Evolutionary conservation across 2,113 vertebrate genomes (phyloP).

Genomic region (Strigops habroptila): DNA sequence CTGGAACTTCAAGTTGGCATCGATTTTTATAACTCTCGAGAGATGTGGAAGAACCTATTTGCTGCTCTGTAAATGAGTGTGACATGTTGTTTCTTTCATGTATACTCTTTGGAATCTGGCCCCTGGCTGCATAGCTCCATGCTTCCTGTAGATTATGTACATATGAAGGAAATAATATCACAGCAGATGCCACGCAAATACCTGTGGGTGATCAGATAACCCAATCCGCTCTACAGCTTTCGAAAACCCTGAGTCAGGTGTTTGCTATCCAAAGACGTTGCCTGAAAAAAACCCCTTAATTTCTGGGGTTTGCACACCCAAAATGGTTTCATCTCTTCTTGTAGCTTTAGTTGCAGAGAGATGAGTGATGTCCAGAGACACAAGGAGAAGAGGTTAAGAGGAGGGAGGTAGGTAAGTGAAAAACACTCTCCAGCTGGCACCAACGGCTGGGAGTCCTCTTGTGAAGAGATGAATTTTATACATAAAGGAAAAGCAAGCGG

Average conservation of each 20-base stretch:
- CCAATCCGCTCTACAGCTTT: constrained; percentile 14
- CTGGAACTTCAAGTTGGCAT: neutral
- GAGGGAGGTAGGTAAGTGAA: neutral
- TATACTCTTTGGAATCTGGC: neutral
- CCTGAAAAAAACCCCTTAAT: neutral
- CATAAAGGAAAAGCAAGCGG: neutral
- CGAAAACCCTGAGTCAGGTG: constrained; percentile 33
- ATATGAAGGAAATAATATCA: constrained; percentile 40
- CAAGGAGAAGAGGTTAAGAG: neutral
- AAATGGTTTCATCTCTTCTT: neutral
- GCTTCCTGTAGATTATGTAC: constrained; percentile 37
- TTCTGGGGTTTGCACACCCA: neutral
- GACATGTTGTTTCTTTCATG: neutral
- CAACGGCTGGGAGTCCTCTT: neutral
- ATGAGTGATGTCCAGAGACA: neutral
- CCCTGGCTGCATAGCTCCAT: neutral
- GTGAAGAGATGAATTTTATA: neutral
- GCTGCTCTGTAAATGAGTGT: neutral
- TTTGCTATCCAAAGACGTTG: neutral
- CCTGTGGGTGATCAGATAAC: constrained; percentile 59
- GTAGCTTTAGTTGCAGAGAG: neutral
- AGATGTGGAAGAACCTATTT: neutral
- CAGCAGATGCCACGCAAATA: constrained; percentile 54
- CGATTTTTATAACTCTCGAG: neutral
- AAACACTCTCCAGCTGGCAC: neutral